Percentiles rank a stretch among this genome's conserved stretches.
These are phyloP conservation scores for Trachelus iudaicus DNA, from an alignment of 2,888 invertebrate genomes.

Conservation along the genomic window DNA sequence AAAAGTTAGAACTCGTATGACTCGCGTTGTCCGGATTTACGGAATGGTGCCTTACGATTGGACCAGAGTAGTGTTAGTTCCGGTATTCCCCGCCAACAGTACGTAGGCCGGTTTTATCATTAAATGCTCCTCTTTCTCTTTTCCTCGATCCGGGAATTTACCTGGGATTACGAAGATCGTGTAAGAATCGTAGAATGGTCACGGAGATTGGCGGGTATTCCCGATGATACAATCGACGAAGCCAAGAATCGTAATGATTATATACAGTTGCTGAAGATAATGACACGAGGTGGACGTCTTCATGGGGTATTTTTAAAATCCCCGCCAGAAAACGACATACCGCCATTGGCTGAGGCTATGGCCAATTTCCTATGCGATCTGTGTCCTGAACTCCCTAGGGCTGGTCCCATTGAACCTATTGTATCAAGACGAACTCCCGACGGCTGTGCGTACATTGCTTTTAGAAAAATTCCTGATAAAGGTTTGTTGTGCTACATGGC, in stretches of 20 bases:
- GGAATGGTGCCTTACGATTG: neutral
- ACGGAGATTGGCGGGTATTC: constrained; percentile 64
- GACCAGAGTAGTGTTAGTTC: neutral
- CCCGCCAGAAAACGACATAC: constrained; percentile 63
- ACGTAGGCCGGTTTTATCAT: neutral
- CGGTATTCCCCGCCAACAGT: neutral
- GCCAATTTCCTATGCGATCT: constrained; percentile 56
- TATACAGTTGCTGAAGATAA: constrained; percentile 67
- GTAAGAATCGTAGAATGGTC: constrained; percentile 70
- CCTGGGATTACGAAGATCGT: constrained; percentile 57
- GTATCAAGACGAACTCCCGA: constrained; percentile 68
- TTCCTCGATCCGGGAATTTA: neutral
- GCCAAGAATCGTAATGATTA: constrained; percentile 68
- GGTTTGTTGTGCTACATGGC: constrained; percentile 71
- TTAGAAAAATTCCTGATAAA: constrained; percentile 68
- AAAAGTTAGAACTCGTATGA: neutral
- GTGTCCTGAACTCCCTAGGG: constrained; percentile 65
- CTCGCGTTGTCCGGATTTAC: neutral
- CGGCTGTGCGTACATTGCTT: constrained; percentile 68
- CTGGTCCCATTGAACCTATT: constrained; percentile 68
- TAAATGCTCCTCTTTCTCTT: neutral
- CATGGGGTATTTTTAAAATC: constrained; percentile 67
- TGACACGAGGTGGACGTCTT: constrained; percentile 65
- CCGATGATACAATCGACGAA: constrained; percentile 64
- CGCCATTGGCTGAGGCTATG: constrained; percentile 66